Base-by-base conservation (phyloP, 2,797 vertebrate genomes). In the Sitta carolinensis region DNA sequence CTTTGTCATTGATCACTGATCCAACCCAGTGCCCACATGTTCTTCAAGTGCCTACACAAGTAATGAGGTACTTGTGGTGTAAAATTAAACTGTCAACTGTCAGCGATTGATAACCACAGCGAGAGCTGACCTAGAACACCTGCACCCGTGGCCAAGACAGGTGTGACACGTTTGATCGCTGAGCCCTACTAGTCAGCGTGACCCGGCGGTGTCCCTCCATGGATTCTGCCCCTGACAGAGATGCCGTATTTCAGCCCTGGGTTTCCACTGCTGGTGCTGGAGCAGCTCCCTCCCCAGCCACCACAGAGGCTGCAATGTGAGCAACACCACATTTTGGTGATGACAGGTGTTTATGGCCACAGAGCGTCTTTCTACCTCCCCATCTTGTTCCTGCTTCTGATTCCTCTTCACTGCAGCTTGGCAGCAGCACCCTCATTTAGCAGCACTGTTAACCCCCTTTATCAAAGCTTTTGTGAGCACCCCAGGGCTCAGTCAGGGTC, bases 71-170 rank as follows among this genome's bases (percentile, higher is more conserved):
- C 98, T 98, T 98, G 99, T 99, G 98, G 98, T 98, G 98, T 98
- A 98, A 99, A 99, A 99, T 99, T 99, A 99, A 99, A 99, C 99
- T 99, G 99, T 99, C 99, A 99, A 98, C 99, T 99, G 99, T 99
- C 99, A 99, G 99, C 98, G 98, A 99, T 99, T 99, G 98, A 99
- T 99, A 99, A 98, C 98, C 96, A 98, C 98, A 98, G 98, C 89
- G 98, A 99, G 98, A 98, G 98, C 97, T 98, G 97, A 98, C 98
- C 98, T 98, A 98, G 98, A 98, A 98, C 98, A 98, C 98, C 98
- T 98, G 98, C 98, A 98, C 97, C 96, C 96, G 97, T 97, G 97
- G 97, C 97, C 98, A 97, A 98, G 98, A 98, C 98, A 98, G 98
- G 98, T 98, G 98, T 97, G 97, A 98, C 98, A 97, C 97, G 97